phyloP scores from a whole-genome alignment of 2,797 vertebrate species.

The Carapus acus region DNA sequence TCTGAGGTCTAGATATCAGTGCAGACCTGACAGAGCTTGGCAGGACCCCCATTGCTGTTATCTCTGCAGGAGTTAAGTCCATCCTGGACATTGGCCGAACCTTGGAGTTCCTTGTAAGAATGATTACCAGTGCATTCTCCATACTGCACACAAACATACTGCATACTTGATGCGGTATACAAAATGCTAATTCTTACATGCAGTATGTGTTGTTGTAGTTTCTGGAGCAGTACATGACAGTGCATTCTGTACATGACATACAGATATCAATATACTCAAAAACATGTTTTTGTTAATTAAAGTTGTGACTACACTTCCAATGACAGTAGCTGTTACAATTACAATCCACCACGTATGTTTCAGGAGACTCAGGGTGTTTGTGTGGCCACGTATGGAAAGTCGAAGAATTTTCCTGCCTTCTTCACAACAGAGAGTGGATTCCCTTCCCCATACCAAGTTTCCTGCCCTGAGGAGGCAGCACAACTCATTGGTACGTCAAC shows the following conservation, averaged over 20 bases:
- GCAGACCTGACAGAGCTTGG: slow-evolving; percentile 88
- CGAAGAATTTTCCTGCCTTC: slow-evolving; percentile 84
- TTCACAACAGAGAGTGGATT: slow-evolving; percentile 80
- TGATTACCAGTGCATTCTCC: too few relatives aligned
- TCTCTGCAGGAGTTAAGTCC: slow-evolving; percentile 87
- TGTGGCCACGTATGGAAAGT: slow-evolving; percentile 80
- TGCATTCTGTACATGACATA: too few relatives aligned
- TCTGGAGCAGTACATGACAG: too few relatives aligned
- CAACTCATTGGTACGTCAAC: slow-evolving; percentile 76
- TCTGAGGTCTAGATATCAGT: slow-evolving; percentile 84
- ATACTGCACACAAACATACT: too few relatives aligned
- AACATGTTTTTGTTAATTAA: too few relatives aligned
- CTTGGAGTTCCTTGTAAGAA: slow-evolving; percentile 84
- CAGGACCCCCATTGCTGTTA: slow-evolving; percentile 82
- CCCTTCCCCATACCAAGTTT: slow-evolving; percentile 73
- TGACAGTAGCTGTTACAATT: too few relatives aligned
- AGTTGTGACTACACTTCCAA: too few relatives aligned
- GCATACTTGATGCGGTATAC: too few relatives aligned
- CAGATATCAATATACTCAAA: too few relatives aligned
- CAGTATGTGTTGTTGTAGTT: too few relatives aligned
- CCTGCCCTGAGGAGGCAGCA: slow-evolving; percentile 77
- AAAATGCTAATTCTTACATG: too few relatives aligned
- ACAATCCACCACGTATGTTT: too few relatives aligned
- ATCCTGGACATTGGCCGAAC: slow-evolving; percentile 89
- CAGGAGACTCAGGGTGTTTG: slow-evolving; percentile 91